Conservation (phyloP, 1,140 invertebrate species). For the Drosophila gunungcola region DNA sequence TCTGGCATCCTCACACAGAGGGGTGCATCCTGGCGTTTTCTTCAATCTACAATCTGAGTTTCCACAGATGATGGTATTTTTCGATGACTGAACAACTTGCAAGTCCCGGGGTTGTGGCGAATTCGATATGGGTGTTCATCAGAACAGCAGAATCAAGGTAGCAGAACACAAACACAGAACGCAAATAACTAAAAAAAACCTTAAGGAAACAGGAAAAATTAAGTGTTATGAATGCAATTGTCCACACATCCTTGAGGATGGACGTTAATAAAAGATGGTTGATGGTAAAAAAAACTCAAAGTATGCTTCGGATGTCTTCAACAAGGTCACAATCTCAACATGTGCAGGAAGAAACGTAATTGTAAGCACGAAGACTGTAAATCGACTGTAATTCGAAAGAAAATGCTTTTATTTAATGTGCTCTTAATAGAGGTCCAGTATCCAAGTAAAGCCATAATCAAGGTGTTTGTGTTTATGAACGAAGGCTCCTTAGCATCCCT, state of each 20-base stretch:
- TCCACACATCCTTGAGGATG: no score
- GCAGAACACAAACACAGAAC: no score
- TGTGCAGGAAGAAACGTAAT: neutral
- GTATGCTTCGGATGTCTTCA: neutral
- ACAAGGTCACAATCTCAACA: neutral
- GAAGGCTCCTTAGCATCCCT: neutral
- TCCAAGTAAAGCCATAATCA: neutral
- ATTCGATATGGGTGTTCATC: no score
- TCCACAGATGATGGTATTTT: no score
- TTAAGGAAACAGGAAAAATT: no score
- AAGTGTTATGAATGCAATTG: no score
- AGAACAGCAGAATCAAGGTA: no score
- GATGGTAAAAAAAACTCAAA: neutral
- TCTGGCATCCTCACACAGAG: no score
- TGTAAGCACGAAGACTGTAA: neutral
- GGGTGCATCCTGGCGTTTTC: no score
- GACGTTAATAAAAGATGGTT: neutral
- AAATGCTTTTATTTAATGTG: neutral
- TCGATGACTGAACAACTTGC: no score
- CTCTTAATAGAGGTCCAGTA: neutral
- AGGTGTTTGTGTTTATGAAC: neutral
- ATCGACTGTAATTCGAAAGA: neutral
- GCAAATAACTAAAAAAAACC: no score
- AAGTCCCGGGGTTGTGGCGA: no score
- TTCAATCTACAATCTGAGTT: neutral